Conservation (phyloP, 1,140 invertebrate genomes). For the Drosophila rhopaloa region DNA sequence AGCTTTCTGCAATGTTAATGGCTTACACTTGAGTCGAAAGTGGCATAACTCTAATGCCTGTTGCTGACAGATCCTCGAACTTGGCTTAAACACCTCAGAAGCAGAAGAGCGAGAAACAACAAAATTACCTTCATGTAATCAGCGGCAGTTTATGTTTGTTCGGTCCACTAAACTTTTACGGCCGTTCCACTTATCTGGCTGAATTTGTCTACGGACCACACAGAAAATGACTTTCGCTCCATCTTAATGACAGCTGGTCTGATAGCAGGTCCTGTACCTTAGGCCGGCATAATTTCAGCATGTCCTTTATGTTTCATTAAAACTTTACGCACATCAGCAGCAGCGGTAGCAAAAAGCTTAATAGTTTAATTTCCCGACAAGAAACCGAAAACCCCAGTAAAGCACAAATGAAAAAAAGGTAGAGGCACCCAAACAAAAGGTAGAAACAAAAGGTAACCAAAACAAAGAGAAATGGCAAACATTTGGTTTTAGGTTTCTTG, state of each 20-base stretch:
- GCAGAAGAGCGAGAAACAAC: constrained; percentile 15
- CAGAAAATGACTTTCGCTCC: constrained; percentile 45
- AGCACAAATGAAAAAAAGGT: constrained; percentile 22
- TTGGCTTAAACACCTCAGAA: constrained; percentile 33
- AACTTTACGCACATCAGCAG: constrained; percentile 56
- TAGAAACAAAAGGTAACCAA: constrained; percentile 52
- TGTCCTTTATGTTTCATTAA: constrained; percentile 73
- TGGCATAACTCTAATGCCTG: constrained; percentile 54
- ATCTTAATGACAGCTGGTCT: constrained; percentile 54
- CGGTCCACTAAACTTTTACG: constrained; percentile 75
- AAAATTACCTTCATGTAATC: constrained; percentile 65
- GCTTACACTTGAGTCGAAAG: constrained; percentile 50
- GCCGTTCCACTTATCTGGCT: constrained; percentile 55
- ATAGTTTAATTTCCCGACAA: constrained; percentile 75
- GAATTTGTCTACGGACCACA: constrained; percentile 45
- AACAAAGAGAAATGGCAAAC: constrained; percentile 55
- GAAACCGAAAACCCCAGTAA: constrained; percentile 14
- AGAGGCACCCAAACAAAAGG: constrained; percentile 25
- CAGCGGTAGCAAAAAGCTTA: constrained; percentile 43
- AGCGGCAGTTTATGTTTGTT: constrained; percentile 73
- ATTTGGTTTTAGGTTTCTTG: constrained; percentile 47
- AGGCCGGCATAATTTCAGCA: constrained; percentile 49
- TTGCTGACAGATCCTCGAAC: constrained; percentile 64
- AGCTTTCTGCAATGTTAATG: constrained; percentile 10
- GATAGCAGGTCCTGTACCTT: constrained; percentile 23